These are phyloP conservation scores for Cyclophora albipunctata DNA, from an alignment of 2,888 invertebrate genomes.

Conservation along the genomic window DNA sequence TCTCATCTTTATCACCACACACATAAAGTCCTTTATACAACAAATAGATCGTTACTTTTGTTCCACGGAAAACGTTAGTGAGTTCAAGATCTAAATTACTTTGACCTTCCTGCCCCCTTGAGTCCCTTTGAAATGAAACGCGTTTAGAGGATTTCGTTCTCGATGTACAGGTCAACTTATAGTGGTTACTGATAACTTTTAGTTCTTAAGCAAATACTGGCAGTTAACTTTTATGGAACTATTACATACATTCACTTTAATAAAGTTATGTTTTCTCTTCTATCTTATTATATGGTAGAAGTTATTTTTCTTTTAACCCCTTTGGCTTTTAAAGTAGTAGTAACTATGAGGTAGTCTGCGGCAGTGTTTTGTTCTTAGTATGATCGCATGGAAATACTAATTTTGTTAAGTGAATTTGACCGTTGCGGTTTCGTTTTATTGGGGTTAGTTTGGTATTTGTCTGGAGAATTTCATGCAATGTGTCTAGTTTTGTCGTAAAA, in stretches of 20 bases:
- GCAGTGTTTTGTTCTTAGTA: slow-evolving; percentile 3
- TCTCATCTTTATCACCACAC: slow-evolving; percentile 30
- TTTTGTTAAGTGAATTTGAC: slow-evolving; percentile 3
- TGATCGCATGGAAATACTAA: slow-evolving; percentile 6
- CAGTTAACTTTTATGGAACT: slow-evolving; percentile 63
- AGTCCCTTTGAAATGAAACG: slow-evolving; percentile 21
- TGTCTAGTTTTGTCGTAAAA: too few species aligned
- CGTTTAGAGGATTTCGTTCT: slow-evolving; percentile 18
- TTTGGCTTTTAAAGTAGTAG: slow-evolving; percentile 9
- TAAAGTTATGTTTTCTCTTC: slow-evolving; percentile 51
- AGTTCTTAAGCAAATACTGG: slow-evolving; percentile 58
- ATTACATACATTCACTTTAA: slow-evolving; percentile 55
- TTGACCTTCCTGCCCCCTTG: slow-evolving; percentile 34
- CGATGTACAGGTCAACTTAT: slow-evolving; percentile 25
- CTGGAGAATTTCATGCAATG: too few species aligned
- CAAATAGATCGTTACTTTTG: slow-evolving; percentile 39
- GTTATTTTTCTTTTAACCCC: slow-evolving; percentile 26
- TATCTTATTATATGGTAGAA: slow-evolving; percentile 21
- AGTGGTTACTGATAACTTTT: slow-evolving; percentile 34
- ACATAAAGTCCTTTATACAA: slow-evolving; percentile 28
- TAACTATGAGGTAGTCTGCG: neutral
- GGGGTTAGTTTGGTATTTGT: too few species aligned
- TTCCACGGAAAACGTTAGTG: slow-evolving; percentile 50
- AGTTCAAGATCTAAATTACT: slow-evolving; percentile 46
- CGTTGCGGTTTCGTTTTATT: neutral